Evolutionary conservation across 2,113 vertebrate genomes (phyloP).

Genomic region (Nicator chloris): DNA sequence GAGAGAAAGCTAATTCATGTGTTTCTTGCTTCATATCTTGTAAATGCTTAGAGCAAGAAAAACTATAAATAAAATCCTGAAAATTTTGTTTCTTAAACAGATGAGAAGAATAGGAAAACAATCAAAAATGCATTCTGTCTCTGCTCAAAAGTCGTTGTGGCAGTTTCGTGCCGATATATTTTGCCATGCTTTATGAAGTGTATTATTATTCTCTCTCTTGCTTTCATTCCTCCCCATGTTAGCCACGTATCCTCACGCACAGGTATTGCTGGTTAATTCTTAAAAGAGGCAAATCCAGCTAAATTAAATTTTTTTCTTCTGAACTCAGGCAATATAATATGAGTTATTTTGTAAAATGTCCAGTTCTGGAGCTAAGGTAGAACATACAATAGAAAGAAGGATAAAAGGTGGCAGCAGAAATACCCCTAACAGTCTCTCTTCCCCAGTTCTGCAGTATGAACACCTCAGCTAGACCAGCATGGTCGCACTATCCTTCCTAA

Average conservation of each 20-base stretch:
- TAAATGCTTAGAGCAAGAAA: not conserved
- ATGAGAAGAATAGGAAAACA: not conserved
- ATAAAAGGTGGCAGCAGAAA: not conserved
- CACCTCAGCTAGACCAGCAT: not conserved
- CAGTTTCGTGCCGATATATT: not conserved
- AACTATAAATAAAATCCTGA: not conserved
- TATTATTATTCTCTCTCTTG: not conserved
- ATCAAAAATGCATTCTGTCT: not conserved
- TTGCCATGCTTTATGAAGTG: not conserved
- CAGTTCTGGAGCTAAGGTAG: not conserved
- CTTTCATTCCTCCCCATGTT: not conserved
- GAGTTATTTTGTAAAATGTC: not conserved
- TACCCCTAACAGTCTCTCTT: fast-evolving
- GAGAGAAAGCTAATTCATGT: not conserved
- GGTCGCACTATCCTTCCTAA: not conserved
- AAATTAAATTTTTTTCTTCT: not conserved
- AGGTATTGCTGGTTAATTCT: not conserved
- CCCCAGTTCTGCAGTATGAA: not conserved
- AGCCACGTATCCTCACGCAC: fast-evolving
- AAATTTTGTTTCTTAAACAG: not conserved
- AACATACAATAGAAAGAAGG: not conserved
- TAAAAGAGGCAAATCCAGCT: not conserved
- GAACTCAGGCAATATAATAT: not conserved
- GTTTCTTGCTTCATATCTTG: not conserved
- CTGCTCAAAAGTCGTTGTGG: not conserved